Evolutionary conservation across 2,797 vertebrate species (phyloP).

Genomic region (Selene dorsalis): DNA sequence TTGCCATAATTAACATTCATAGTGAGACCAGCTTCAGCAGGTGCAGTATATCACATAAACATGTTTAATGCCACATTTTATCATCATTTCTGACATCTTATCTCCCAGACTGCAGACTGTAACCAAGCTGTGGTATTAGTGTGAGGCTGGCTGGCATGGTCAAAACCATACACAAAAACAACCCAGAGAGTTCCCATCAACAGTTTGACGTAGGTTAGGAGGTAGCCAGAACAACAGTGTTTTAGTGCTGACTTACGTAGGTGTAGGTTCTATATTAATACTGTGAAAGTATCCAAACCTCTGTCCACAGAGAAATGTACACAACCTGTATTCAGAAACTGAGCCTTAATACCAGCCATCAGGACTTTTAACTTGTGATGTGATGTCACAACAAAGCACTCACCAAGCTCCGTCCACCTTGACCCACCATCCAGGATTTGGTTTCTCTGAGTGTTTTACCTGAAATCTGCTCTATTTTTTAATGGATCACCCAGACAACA

Average conservation of each 20-base stretch:
- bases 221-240: conserved; percentile 22
- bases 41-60: conserved; percentile 27
- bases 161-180: conserved; percentile 10
- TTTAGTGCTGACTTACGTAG: conserved; percentile 1
- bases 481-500: no score
- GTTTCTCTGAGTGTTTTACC: no score
- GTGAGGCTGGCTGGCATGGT: conserved; percentile 25
- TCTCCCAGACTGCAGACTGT: conserved; percentile 17
- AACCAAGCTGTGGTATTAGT: background rate
- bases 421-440: no score
- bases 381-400: no score
- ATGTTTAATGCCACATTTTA: background rate
- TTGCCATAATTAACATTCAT: conserved; percentile 17
- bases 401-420: no score
- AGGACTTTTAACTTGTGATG: no score
- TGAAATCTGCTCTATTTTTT: no score
- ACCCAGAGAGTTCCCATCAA: conserved; percentile 20
- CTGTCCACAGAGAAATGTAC: no score
- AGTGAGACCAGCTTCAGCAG: conserved; percentile 34
- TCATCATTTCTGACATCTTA: conserved; percentile 34
- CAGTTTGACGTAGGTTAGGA: conserved; percentile 10
- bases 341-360: no score
- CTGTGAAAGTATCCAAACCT: no score
- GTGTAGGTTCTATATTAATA: no score
- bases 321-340: no score